phyloP scores from a whole-genome alignment of 2,888 invertebrate species.

The Meiosimyza decipiens region DNA sequence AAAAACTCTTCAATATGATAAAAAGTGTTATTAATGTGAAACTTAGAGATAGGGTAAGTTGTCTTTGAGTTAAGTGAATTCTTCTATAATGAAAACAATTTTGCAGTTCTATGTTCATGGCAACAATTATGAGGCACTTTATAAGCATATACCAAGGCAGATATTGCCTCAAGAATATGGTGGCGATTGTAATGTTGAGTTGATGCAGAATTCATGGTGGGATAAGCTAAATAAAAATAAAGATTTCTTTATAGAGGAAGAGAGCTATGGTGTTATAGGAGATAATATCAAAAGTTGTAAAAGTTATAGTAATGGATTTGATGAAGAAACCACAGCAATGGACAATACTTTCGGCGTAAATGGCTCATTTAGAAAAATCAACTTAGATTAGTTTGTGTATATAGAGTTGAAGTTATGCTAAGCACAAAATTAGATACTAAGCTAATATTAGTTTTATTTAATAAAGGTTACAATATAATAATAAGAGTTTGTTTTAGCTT shows the following conservation, averaged over 20 bases:
- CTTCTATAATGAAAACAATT: background rate
- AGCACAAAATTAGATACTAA: too few species aligned
- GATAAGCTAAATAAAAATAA: constrained; percentile 10
- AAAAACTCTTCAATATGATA: constrained; percentile 70
- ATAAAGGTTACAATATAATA: too few species aligned
- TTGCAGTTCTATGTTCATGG: constrained; percentile 70
- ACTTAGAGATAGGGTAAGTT: constrained; percentile 71
- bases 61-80: constrained; percentile 38
- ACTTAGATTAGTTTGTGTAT: constrained; percentile 19
- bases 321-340: background rate
- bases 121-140: constrained; percentile 68
- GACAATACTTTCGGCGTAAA: constrained; percentile 20
- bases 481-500: too few species aligned
- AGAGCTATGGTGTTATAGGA: constrained; percentile 4
- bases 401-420: too few species aligned
- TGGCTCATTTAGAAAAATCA: constrained; percentile 30
- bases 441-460: too few species aligned
- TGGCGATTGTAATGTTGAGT: constrained; percentile 61
- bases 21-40: constrained; percentile 73
- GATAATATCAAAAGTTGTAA: background rate
- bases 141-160: constrained; percentile 69
- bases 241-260: constrained; percentile 14
- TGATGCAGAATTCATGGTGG: constrained; percentile 20
- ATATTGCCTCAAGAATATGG: constrained; percentile 75
- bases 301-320: background rate